A percentile compares a stretch with the other conserved stretches of the same genome.
Evolutionary conservation across 2,113 vertebrate species (phyloP).

Genomic region (Martes martes): DNA sequence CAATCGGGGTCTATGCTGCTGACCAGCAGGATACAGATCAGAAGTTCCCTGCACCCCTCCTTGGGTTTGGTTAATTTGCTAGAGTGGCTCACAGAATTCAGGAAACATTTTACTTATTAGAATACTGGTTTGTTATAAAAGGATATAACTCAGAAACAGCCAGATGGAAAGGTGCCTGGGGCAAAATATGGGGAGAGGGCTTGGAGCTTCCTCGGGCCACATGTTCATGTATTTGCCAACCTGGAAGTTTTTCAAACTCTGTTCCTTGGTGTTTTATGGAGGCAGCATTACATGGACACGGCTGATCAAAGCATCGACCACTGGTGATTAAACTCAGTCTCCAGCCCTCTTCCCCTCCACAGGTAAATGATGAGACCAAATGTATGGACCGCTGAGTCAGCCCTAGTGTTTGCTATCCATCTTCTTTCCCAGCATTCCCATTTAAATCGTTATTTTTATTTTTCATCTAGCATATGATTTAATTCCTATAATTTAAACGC

Average conservation of each 20-base stretch:
- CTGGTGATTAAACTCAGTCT: background rate
- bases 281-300: background rate
- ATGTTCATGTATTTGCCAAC: background rate
- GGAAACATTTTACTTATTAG: background rate
- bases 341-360: background rate
- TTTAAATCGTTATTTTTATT: background rate
- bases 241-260: background rate
- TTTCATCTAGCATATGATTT: background rate
- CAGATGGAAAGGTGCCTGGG: background rate
- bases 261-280: background rate
- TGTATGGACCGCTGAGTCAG: background rate
- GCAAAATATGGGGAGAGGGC: background rate
- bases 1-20: background rate
- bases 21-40: background rate
- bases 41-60: background rate
- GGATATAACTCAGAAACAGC: background rate
- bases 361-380: background rate
- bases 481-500: background rate
- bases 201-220: rapidly evolving
- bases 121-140: background rate
- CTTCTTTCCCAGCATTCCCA: background rate
- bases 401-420: background rate
- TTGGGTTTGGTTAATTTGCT: background rate
- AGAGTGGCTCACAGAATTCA: background rate
- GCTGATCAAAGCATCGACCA: background rate